Evolutionary conservation across 2,797 vertebrate species (phyloP).

Genomic region (Buphagus erythrorhynchus): DNA sequence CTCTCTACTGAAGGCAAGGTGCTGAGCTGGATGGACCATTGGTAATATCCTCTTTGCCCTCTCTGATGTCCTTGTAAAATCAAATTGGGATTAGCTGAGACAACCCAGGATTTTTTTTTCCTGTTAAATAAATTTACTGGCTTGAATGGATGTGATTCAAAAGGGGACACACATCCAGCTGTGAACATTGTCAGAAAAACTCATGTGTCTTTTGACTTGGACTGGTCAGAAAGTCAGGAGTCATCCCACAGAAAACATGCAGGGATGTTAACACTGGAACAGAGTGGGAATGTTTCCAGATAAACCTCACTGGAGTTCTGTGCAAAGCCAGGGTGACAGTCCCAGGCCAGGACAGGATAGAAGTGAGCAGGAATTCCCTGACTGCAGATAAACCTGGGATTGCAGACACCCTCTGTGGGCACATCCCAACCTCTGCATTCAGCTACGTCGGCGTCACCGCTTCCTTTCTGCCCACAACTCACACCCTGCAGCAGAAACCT

Average conservation of each 20-base stretch:
- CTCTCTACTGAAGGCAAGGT: background rate
- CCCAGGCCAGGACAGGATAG: background rate
- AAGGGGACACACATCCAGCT: background rate
- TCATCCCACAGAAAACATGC: background rate
- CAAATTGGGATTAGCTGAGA: background rate
- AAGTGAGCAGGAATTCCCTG: background rate
- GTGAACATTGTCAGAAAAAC: background rate
- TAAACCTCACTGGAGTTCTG: background rate
- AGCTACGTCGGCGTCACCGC: rapidly evolving
- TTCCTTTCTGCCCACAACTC: background rate
- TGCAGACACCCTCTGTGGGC: background rate
- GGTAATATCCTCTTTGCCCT: background rate
- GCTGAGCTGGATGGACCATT: background rate
- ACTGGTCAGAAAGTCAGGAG: background rate
- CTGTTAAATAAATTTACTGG: background rate
- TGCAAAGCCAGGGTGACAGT: background rate
- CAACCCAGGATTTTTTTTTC: background rate
- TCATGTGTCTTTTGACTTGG: background rate
- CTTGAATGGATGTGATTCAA: background rate
- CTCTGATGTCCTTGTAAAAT: background rate
- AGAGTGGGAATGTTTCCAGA: background rate
- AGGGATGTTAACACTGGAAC: background rate
- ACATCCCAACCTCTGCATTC: background rate
- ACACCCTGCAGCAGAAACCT: background rate
- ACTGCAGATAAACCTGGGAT: background rate